Evolutionary conservation across 2,888 invertebrate species (phyloP), one percentile per base, ranked within the genome.

Genomic region (Lamellibrachia columna): DNA sequence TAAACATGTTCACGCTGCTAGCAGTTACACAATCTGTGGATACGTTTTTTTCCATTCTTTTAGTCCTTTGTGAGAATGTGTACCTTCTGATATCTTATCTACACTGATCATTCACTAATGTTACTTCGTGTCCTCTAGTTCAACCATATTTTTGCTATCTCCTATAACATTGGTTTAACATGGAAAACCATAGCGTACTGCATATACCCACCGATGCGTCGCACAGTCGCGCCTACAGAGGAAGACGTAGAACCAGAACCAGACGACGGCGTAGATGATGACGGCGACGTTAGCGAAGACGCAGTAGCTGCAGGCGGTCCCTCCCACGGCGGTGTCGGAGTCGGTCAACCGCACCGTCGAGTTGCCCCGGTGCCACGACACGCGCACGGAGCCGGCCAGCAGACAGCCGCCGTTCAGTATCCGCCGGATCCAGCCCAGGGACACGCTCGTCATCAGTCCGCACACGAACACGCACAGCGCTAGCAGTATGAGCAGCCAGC

Each of bases 181-280:
- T 40, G 40, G 40, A 40, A 40, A 40, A 40, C 40, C 1, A 40
- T 0, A 40, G 40, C 40, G 40, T 40, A 40, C 40, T 40, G 40
- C 40, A 40, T 40, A 75, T 15, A 75, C 75, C 75, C 15, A 75
- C 75, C 75, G 15, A n/a, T n/a, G 75, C 75, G 75, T 22, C 4
- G 22, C 22, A 11, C 75, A 75, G 75, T 75, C 22, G 6, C 75
- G 15, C 22, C 75, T 11, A 75, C 75, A 75, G 75, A 75, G 75
- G 75, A 75, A 75, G 22, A 75, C 75, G 22, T 75, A 75, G 75
- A 75, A 75, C 75, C 75, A 75, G 75, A 75, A n/a, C 75, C 75
- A 75, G 22, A 75, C 75, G 75, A 75, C 22, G 75, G 75, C 75
- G 75, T 75, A 75, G 75, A 75, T 75, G 75, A 75, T 75, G 75